Evolutionary conservation across 2,113 vertebrate species (phyloP), one percentile per base, ranked within the genome.

Genomic region (Cranoglanis bouderius): DNA sequence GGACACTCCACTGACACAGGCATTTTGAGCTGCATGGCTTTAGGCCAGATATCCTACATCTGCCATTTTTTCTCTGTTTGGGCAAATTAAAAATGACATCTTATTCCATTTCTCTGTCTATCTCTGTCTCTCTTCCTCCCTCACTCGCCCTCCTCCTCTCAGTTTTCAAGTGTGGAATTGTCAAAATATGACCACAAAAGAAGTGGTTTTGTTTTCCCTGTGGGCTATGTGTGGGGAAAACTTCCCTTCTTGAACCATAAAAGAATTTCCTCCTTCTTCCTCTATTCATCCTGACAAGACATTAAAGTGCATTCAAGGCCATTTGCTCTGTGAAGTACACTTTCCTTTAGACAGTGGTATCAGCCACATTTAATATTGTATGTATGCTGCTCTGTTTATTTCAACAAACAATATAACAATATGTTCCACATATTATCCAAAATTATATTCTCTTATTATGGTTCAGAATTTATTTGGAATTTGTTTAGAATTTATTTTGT

Each of bases 71-170:
- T 95, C 94, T 94, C 89, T 93, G 84, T 96, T 93, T 91, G 82
- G 91, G 91, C 94, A 96, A 96, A 97, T 97, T 94, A 94, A 93
- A 96, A 95, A 94, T 95, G 97, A 96, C 95, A 95, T 92, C 91
- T 94, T 92, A 91, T 92, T 91, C 90, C 93, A 87, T 87, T 92
- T 88, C 84, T 85, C 85, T 67, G 81, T 84, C 63, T 72, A 24
- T 88, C n/a, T 74, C 63, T 67, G 38, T 78, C 77, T 87, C 82
- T 46, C 53, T 88, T 40, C 63, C 65, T 63, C 88, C 35, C 82
- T 84, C 74, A 24, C 74, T 29, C 74, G 29, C 70, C 59, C 93
- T 89, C 87, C 93, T 93, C 92, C 89, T 91, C 93, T 91, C 91
- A 94, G 93, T 91, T 94, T 94, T 94, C 91, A 94, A 88, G 87